phyloP scores from a whole-genome alignment of 2,888 invertebrate species.

The Lypha dubia region DNA sequence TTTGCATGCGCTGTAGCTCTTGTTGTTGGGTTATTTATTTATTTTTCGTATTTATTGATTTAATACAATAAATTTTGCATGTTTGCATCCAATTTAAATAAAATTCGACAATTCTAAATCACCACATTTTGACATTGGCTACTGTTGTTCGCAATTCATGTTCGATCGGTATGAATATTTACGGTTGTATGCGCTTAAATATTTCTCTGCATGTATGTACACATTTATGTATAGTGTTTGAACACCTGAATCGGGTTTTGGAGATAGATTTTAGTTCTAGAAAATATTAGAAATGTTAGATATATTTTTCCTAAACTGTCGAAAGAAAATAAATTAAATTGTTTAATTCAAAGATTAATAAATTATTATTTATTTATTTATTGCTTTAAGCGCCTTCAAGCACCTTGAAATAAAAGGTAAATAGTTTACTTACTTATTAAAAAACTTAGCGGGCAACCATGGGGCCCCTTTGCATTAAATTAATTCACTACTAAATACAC shows the following conservation, averaged over 20 bases:
- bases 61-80: conserved; percentile 83
- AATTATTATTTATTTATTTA: neutral
- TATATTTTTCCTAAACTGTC: conserved; percentile 3
- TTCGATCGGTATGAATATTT: conserved; percentile 39
- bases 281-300: conserved; percentile 28
- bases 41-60: conserved; percentile 81
- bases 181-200: neutral
- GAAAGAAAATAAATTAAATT: conserved; percentile 39
- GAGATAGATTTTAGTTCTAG: neutral
- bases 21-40: conserved; percentile 72
- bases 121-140: conserved; percentile 82
- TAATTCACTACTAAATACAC: too few relatives aligned
- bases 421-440: neutral
- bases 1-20: conserved; percentile 35
- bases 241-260: conserved; percentile 56
- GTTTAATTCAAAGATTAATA: neutral
- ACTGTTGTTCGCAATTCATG: conserved; percentile 74
- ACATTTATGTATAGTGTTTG: neutral
- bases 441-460: too few relatives aligned
- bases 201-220: too few relatives aligned
- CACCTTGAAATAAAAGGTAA: neutral
- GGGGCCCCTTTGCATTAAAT: too few relatives aligned
- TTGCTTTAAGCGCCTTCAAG: neutral
- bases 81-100: conserved; percentile 84
- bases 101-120: conserved; percentile 84